Conservation (phyloP, 2,113 vertebrate genomes). For the Proterorhinus semilunaris region DNA sequence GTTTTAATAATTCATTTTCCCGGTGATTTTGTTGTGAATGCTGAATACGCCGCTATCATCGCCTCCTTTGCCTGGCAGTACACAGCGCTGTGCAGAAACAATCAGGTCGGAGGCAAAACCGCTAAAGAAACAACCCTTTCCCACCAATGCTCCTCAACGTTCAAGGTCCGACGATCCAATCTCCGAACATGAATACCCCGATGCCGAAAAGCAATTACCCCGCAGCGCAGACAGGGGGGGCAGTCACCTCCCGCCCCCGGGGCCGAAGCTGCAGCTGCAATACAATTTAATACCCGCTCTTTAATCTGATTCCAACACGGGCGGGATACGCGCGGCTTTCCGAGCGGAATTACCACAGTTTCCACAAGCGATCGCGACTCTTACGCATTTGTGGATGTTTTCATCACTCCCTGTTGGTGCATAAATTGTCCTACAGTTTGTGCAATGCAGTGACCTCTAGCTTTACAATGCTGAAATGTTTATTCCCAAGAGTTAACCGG, state of each 20-base stretch:
- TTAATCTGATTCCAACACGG: conserved; percentile 39
- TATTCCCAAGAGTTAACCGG: not conserved
- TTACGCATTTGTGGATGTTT: conserved; percentile 18
- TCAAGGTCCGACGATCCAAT: conserved; percentile 59
- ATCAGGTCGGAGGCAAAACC: conserved; percentile 58
- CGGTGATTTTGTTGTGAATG: conserved; percentile 34
- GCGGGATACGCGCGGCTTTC: not conserved
- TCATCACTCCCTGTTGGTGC: conserved; percentile 14
- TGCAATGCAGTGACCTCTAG: conserved; percentile 4
- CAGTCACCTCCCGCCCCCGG: conserved; percentile 23
- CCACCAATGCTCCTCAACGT: conserved; percentile 46
- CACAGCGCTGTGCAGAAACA: conserved; percentile 50
- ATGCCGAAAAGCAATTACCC: conserved; percentile 68
- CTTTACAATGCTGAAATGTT: not conserved
- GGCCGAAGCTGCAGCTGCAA: conserved; percentile 22
- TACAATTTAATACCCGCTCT: conserved; percentile 53
- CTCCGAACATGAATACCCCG: conserved; percentile 58
- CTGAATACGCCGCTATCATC: conserved; percentile 33
- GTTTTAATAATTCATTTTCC: conserved; percentile 57
- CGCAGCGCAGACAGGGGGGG: conserved; percentile 46
- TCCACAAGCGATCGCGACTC: conserved; percentile 9
- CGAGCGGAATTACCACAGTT: conserved; percentile 13
- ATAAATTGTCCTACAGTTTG: not conserved
- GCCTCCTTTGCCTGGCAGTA: conserved; percentile 23
- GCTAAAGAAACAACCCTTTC: conserved; percentile 53